Conservation (phyloP, 2,797 vertebrate genomes). For the Crocodylus rhombifer region DNA sequence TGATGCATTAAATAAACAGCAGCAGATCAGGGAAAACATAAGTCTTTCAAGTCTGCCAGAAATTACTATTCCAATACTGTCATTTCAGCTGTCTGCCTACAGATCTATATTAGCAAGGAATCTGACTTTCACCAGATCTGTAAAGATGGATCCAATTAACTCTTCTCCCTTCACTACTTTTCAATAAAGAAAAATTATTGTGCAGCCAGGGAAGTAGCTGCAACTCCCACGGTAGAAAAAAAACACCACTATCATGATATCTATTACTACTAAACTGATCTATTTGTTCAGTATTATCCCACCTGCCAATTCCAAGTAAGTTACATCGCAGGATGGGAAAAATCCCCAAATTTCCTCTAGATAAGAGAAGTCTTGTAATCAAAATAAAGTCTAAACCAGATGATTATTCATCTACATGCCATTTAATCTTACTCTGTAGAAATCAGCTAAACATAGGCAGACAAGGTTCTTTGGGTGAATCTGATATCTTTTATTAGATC, state of each 20-base stretch:
- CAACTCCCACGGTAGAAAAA: not conserved
- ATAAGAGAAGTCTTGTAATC: not conserved
- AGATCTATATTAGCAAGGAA: not conserved
- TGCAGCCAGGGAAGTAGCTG: not conserved
- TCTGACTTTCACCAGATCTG: not conserved
- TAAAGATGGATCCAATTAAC: not conserved
- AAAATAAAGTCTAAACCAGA: not conserved
- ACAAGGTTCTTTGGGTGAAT: too few species aligned
- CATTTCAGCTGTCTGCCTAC: not conserved
- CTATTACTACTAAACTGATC: not conserved
- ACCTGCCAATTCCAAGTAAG: not conserved
- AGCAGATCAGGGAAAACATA: not conserved
- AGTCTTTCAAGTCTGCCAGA: not conserved
- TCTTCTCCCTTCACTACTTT: accelerated
- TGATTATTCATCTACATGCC: not conserved
- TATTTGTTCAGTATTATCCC: not conserved
- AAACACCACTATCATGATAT: not conserved
- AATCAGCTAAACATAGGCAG: not conserved
- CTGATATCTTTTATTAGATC: too few species aligned
- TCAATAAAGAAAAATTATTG: not conserved
- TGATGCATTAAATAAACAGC: not conserved
- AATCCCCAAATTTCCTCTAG: not conserved
- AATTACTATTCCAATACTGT: not conserved
- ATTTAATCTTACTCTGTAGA: not conserved
- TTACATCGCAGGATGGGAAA: not conserved